Evolutionary conservation across 2,797 vertebrate genomes (phyloP), one percentile per base, ranked within the genome.

Genomic region (Oryzias dopingdopingensis): DNA sequence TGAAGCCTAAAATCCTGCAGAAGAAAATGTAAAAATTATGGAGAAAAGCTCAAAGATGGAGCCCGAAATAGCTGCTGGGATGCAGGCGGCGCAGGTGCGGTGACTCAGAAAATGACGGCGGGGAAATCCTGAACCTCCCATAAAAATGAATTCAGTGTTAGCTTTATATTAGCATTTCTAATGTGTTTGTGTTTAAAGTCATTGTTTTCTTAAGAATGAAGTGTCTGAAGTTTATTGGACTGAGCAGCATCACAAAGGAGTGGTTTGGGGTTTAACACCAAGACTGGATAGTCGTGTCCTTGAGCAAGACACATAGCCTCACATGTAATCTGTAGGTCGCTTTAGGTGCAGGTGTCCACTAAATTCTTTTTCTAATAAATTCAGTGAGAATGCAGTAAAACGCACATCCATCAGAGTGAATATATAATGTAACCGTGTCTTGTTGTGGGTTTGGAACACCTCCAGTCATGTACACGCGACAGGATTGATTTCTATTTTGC

Each of bases 21-120:
- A 62, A 53, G 70, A 79, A 79, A 74, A 54, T 6, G 7, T 53
- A 56, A 51, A 49, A 74, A 66, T 32, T 63, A 67, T 72, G 59
- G 73, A 65, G 80, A 83, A 79, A 76, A 72, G 56, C 72, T 68
- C 14, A 44, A 67, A 74, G 57, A 15, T 62, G 37, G 48, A 70
- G 73, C 78, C 84, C 84, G 70, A 84, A 87, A 86, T 84, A 86
- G 65, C 75, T 41, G 67, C 59, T 67, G 67, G 73, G 79, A 82
- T 83, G 76, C 80, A 79, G 65, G 65, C 68, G 57, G 74, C 42
- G 59, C 81, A 84, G 80, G 80, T 83, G 81, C 75, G 80, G 79
- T 84, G 81, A 86, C 75, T 87, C 85, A 86, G 65, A 65, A 60
- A 83, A 70, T 53, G 46, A 76, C 76, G 72, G 72, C 54, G 14